Evolutionary conservation across 2,113 vertebrate genomes (phyloP), one percentile per base, ranked within the genome.

Genomic region (Macroglossus sobrinus): DNA sequence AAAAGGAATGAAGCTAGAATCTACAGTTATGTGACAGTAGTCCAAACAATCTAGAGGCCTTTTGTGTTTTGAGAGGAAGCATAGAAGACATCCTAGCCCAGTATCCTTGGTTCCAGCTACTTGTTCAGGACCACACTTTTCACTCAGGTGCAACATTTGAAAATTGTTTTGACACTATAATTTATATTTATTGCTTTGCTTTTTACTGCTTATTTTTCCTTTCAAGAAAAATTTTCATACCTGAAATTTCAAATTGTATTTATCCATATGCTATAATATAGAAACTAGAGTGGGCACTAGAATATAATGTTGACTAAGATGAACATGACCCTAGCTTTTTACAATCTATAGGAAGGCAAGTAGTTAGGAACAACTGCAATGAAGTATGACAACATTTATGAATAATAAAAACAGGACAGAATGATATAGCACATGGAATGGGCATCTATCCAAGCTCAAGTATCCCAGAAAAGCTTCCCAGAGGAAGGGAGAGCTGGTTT

Each of bases 151-250:
- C 10, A 45, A 59, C 18, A 22, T 92, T 47, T 93, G 28, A 45
- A 89, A 81, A 8, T 38, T 26, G 3, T 33, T 63, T 88, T 7
- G 9, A 1, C 43, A 40, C 1, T 19, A 35, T 68, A 43, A 89
- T 95, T 90, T 80, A 3, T n/a, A 63, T 84, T 89, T 71, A 75
- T 72, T 40, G 47, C 26, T 86, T 91, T 30, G 22, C 2, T 43
- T 79, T 95, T 64, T 95, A 14, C 7, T 89, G 33, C 4, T 38
- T 92, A 45, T 18, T 76, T 82, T 35, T 80, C 53, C 45, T 71
- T 30, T 80, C 30, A 69, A 68, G 22, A 80, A 76, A 90, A 43
- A 75, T 11, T 43, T 93, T 81, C 47, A 66, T 28, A 91, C 3
- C 6, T 89, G 30, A 43, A 13, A 30, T 89, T 93, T 76, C 26